Evolutionary conservation across 2,888 invertebrate genomes (phyloP).

Genomic region (Athripsodes cinereus): DNA sequence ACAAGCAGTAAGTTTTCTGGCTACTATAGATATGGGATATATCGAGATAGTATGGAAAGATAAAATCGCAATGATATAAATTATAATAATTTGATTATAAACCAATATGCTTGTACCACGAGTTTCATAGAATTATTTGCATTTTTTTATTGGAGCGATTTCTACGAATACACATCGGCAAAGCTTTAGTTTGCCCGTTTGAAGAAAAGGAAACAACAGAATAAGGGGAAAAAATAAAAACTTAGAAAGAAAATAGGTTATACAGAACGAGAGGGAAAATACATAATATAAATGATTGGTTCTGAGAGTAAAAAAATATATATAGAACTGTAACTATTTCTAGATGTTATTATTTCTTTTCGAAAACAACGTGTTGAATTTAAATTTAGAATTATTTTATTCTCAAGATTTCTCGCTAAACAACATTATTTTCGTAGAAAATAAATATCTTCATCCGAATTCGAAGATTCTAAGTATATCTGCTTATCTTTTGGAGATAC

Average conservation of each 20-base stretch:
- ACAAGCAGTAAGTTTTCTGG: too few species aligned
- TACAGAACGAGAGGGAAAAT: background rate
- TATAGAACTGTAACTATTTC: too few species aligned
- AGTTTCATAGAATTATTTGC: background rate
- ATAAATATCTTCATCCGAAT: too few species aligned
- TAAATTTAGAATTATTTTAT: background rate
- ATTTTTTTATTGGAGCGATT: slow-evolving; percentile 1
- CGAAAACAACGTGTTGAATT: background rate
- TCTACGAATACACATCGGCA: background rate
- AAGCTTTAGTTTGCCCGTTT: background rate
- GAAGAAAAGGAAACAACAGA: background rate
- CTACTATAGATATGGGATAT: too few species aligned
- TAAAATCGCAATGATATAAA: too few species aligned
- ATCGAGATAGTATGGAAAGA: too few species aligned
- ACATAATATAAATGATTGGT: background rate
- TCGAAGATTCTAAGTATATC: too few species aligned
- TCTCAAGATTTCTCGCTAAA: too few species aligned
- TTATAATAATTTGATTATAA: too few species aligned
- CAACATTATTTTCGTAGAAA: too few species aligned
- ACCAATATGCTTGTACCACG: background rate
- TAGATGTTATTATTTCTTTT: background rate
- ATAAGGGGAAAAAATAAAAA: background rate
- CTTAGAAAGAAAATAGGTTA: background rate
- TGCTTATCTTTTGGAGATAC: too few species aligned
- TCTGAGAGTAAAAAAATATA: background rate